phyloP scores from a whole-genome alignment of 2,797 vertebrate genomes.

The Taenioides sp. region DNA sequence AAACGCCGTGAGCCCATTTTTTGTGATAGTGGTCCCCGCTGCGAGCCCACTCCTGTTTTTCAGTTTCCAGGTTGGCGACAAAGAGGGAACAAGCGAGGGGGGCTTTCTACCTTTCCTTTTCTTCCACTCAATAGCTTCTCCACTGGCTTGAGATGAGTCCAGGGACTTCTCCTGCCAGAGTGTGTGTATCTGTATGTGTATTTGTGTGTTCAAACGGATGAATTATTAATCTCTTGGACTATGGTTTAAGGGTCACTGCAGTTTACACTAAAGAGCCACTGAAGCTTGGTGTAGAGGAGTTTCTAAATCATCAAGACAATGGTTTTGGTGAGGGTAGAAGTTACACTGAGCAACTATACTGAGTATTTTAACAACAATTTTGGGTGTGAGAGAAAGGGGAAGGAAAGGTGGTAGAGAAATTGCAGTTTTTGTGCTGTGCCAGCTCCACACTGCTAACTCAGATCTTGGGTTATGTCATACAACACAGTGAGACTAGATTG shows the following conservation, averaged over 20 bases:
- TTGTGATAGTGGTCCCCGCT: slow-evolving; percentile 1
- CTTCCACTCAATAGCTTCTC: slow-evolving; percentile 36
- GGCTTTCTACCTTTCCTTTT: slow-evolving; percentile 24
- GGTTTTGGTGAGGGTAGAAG: not conserved
- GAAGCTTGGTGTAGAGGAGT: slow-evolving; percentile 24
- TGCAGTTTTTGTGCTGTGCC: no score
- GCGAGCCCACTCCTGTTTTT: slow-evolving; percentile 19
- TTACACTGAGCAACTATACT: not conserved
- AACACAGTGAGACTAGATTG: no score
- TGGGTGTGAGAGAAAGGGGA: not conserved
- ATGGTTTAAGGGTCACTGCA: slow-evolving; percentile 47
- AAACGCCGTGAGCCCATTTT: slow-evolving; percentile 12
- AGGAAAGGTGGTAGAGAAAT: not conserved
- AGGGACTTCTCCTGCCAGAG: slow-evolving; percentile 22
- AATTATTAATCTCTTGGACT: slow-evolving; percentile 62
- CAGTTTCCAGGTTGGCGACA: slow-evolving; percentile 27
- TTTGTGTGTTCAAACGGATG: slow-evolving; percentile 42
- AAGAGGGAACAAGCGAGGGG: slow-evolving; percentile 33
- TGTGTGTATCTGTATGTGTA: slow-evolving; percentile 20
- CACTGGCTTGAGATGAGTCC: slow-evolving; percentile 16
- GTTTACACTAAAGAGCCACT: slow-evolving; percentile 30
- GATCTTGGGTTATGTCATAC: no score
- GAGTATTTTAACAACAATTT: not conserved
- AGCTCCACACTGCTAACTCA: no score
- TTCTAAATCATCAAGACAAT: not conserved